Percentiles rank a stretch among this genome's conserved stretches.
phyloP scores from a whole-genome alignment of 2,797 vertebrate genomes.

The Coluber constrictor region DNA sequence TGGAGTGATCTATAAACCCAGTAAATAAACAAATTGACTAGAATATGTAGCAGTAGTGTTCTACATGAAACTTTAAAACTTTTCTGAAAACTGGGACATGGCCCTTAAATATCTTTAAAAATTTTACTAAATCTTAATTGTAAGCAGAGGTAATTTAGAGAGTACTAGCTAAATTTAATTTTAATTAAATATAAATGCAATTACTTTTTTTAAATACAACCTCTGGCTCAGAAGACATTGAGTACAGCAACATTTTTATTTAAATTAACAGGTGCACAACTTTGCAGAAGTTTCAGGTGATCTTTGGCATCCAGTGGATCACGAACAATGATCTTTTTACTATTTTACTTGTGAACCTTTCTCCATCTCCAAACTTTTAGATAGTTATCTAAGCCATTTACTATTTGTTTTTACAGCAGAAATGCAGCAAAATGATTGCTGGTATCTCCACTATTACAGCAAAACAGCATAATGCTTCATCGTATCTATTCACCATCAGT shows the following conservation, averaged over 20 bases:
- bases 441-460: slow-evolving; percentile 9
- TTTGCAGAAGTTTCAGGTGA: neutral
- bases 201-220: neutral
- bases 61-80: neutral
- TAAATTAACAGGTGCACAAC: neutral
- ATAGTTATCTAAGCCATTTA: slow-evolving; percentile 15
- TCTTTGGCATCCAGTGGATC: neutral
- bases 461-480: slow-evolving; percentile 19
- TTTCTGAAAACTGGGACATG: neutral
- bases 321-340: neutral
- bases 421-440: slow-evolving; percentile 27
- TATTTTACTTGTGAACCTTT: slow-evolving; percentile 7
- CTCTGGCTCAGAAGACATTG: neutral
- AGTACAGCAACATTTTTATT: neutral
- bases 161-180: neutral
- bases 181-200: neutral
- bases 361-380: slow-evolving; percentile 30
- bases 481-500: slow-evolving; percentile 15
- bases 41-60: neutral
- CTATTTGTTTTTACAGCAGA: slow-evolving; percentile 40
- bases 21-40: neutral
- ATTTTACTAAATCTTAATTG: neutral
- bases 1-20: neutral
- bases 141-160: neutral
- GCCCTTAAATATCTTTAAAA: neutral